A percentile compares a stretch with the other conserved stretches of the same genome.
These are phyloP conservation scores for Dipodomys ordii DNA, from an alignment of 2,113 vertebrate genomes.

Conservation along the genomic window DNA sequence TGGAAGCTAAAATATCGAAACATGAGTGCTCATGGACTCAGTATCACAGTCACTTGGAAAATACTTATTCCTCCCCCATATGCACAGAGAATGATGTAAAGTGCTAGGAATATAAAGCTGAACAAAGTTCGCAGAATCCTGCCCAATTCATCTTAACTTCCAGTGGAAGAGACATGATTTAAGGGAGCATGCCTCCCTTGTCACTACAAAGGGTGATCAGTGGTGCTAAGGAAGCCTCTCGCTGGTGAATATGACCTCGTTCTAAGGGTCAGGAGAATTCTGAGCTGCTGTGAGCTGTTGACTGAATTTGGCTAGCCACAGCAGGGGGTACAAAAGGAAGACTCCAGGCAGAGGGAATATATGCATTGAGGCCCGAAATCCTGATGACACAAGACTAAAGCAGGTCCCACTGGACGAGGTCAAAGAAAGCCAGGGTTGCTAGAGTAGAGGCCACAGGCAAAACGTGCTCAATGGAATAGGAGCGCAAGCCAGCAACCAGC, in stretches of 20 bases:
- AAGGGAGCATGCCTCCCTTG: not conserved
- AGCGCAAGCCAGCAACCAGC: not conserved
- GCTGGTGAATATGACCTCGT: not conserved
- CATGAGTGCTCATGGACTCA: not conserved
- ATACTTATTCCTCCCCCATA: not conserved
- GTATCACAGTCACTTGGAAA: constrained; percentile 10
- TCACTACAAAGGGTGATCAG: not conserved
- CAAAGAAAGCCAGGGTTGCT: not conserved
- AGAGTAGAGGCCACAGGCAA: not conserved
- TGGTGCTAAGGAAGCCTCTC: not conserved
- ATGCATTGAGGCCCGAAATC: fast-evolving
- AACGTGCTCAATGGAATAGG: not conserved
- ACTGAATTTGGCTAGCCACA: not conserved
- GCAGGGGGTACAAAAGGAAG: not conserved
- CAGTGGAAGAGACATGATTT: not conserved
- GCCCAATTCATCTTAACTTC: not conserved
- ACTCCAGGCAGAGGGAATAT: not conserved
- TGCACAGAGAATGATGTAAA: not conserved
- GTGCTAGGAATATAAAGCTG: not conserved
- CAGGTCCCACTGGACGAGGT: not conserved
- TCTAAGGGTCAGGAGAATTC: not conserved
- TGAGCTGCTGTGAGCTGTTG: not conserved
- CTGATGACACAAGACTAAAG: not conserved
- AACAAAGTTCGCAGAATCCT: not conserved
- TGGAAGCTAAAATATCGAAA: not conserved